phyloP scores from a whole-genome alignment of 2,888 invertebrate genomes.

The Charanyca ferruginea region DNA sequence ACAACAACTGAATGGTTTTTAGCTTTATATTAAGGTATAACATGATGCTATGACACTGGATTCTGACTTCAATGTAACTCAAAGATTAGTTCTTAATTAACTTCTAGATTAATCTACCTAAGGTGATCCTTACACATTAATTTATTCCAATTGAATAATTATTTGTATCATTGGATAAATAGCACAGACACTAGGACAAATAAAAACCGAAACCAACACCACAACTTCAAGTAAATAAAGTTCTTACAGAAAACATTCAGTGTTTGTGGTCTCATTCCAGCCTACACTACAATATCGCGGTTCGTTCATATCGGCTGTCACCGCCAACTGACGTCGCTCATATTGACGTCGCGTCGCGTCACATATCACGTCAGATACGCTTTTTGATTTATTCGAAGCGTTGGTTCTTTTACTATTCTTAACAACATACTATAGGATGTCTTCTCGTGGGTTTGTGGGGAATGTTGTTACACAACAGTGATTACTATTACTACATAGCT shows the following conservation, averaged over 20 bases:
- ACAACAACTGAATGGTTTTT: too few species aligned
- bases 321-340: constrained; percentile 60
- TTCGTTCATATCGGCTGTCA: constrained; percentile 62
- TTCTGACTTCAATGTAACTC: too few species aligned
- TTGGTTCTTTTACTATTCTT: constrained; percentile 40
- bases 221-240: not conserved
- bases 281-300: constrained; percentile 54
- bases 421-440: constrained; percentile 22
- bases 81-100: too few species aligned
- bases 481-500: not conserved
- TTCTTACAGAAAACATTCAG: constrained; percentile 20
- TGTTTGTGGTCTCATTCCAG: constrained; percentile 54
- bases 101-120: too few species aligned
- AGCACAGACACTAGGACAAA: not conserved
- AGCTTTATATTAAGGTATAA: too few species aligned
- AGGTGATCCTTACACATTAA: too few species aligned
- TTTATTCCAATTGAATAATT: too few species aligned
- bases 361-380: constrained; percentile 56
- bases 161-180: not conserved
- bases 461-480: not conserved
- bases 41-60: too few species aligned
- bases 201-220: not conserved
- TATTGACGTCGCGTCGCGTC: constrained; percentile 62
- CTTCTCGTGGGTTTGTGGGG: constrained; percentile 1
- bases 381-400: constrained; percentile 58